Base-by-base conservation (phyloP, 2,797 vertebrate species). In the Chiropotes sagulatus region DNA sequence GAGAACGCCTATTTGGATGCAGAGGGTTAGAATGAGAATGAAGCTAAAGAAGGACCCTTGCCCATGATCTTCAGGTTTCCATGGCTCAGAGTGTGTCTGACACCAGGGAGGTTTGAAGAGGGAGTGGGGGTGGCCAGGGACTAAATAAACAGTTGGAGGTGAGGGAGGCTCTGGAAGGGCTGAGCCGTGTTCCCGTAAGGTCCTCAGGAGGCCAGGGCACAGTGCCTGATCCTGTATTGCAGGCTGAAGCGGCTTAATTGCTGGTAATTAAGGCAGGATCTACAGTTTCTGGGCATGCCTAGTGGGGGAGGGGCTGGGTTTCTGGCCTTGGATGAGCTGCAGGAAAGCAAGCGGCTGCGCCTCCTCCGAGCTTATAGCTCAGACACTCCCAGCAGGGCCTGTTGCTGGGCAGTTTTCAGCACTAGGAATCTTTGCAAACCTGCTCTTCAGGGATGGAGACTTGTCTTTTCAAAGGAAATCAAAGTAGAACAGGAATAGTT, bases 221-320 rank as follows among this genome's bases (percentile, higher is more conserved):
- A 13, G 88, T 46, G 24, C 85, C 79, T 94, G 96, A 46, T 96
- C 64, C 89, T 76, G 96, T 88, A 95, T 94, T 96, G 93, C 97
- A 97, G 93, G 82, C 80, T 97, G 44, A 85, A 96, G 97, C 92
- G 0, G 78, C 58, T 98, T 97, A 97, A 97, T 95, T 95, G 92
- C 97, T 82, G 44, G 96, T 96, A 98, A 98, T 97, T 96, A 98
- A 94, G 88, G 92, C 88, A 89, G 83, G 83, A 96, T 97, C 94
- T 93, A 96, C 75, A 95, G 78, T 57, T 98, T 97, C 98, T 98
- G 98, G 97, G 97, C 97, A 98, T 98, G 98, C 96, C 88, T 85
- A 26, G 88, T 96, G 80, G 67, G 83, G 88, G 96, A 83, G 64
- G 83, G 96, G 90, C 88, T 78, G 82, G 50, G 44, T 95, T 98